These are phyloP conservation scores for Bagarius yarrelli DNA, from an alignment of 2,113 vertebrate species.

Conservation along the genomic window DNA sequence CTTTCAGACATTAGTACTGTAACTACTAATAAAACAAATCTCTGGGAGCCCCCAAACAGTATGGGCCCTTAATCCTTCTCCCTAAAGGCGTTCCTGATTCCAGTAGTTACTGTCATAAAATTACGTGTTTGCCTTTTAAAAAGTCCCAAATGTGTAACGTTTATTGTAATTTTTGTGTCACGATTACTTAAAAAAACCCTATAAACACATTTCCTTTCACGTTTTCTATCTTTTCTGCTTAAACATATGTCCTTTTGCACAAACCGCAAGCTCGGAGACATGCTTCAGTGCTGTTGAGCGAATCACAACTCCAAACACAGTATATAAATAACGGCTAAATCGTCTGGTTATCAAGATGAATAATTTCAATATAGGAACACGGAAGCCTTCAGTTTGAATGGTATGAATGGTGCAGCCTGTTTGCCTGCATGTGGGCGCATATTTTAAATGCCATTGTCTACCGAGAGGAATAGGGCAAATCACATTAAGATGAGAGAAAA, in stretches of 20 bases:
- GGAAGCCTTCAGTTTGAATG: slow-evolving; percentile 33
- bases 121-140: too few relatives aligned
- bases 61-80: too few relatives aligned
- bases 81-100: too few relatives aligned
- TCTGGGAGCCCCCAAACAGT: too few relatives aligned
- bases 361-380: slow-evolving; percentile 43
- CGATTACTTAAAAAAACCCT: background rate
- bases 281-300: background rate
- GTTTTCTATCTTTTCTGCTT: slow-evolving; percentile 24
- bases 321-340: slow-evolving; percentile 48
- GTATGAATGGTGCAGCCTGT: slow-evolving; percentile 27
- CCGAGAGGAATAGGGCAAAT: slow-evolving; percentile 54
- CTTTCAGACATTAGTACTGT: too few relatives aligned
- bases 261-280: slow-evolving; percentile 32
- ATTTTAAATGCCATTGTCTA: slow-evolving; percentile 58
- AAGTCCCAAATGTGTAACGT: too few relatives aligned
- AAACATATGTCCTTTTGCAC: slow-evolving; percentile 16
- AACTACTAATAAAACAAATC: too few relatives aligned
- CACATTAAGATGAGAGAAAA: slow-evolving; percentile 50
- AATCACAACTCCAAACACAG: slow-evolving; percentile 39
- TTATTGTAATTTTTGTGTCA: background rate
- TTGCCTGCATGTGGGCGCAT: slow-evolving; percentile 46
- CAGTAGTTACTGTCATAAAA: too few relatives aligned
- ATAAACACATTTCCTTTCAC: background rate
- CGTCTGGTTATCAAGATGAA: slow-evolving; percentile 47